Base-by-base conservation (phyloP, 2,888 invertebrate genomes). In the Hanleya hanleyi region DNA sequence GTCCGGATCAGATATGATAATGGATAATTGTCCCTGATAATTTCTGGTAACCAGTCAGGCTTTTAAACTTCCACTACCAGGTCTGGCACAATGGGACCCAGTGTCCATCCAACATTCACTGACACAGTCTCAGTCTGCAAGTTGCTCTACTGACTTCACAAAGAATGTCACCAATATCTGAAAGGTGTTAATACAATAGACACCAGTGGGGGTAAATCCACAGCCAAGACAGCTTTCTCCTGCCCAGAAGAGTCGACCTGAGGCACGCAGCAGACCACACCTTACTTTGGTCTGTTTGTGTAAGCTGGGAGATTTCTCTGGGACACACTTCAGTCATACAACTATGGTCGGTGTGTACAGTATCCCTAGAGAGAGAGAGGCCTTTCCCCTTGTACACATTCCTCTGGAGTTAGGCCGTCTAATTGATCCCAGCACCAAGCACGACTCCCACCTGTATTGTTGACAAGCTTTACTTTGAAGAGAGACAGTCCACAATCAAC, bases 1-100 rank as follows among this genome's bases (percentile, higher is more conserved):
- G 57, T 57, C 57, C 57, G 12, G 26, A 57, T 57, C 29, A 26
- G 26, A 12, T 51, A 57, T 57, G 57, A 57, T 26, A 57, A 47
- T 22, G 29, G 57, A 57, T 57, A 57, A 57, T 57, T 57, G 57
- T 29, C 29, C 26, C 57, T 29, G 57, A 22, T 57, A 57, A 57
- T 57, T 57, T 29, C 57, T 57, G 26, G 2, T 29, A 57, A 57
- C 57, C 32, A 57, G 29, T 32, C 22, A 26, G 57, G 57, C 57
- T 29, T 57, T 57, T 26, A 29, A 57, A 57, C 22, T 22, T 57
- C n/a, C n/a, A n/a, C n/a, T n/a, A n/a, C n/a, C n/a, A n/a, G n/a
- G n/a, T n/a, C n/a, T n/a, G n/a, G n/a, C n/a, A n/a, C n/a, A n/a
- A n/a, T n/a, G n/a, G n/a, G n/a, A n/a, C n/a, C n/a, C n/a, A n/a